A percentile compares a stretch with the other conserved stretches of the same genome.
Conservation (phyloP, 1,140 invertebrate genomes). For the Probaryconus sp. region DNA sequence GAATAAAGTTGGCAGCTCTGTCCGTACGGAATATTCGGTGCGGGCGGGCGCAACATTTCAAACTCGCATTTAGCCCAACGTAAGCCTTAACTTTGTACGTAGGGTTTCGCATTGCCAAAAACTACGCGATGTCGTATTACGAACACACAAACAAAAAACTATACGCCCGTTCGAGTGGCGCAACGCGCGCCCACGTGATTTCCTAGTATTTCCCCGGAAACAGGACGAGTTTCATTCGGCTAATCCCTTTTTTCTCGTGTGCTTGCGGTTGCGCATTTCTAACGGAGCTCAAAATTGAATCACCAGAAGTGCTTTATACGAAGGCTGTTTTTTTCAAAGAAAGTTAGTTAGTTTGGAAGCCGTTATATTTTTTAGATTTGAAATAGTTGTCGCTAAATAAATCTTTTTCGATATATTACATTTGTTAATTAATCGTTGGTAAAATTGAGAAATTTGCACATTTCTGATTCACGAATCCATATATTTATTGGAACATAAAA, state of each 20-base stretch:
- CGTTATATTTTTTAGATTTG: no score
- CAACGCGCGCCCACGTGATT: slow-evolving; percentile 38
- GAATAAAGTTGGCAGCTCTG: slow-evolving; percentile 69
- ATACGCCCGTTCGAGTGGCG: slow-evolving; percentile 43
- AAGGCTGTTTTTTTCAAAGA: no score
- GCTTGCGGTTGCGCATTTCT: slow-evolving; percentile 26
- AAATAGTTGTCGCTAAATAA: no score
- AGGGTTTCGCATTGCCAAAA: slow-evolving; percentile 60
- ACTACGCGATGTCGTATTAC: slow-evolving; percentile 49
- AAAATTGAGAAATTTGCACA: no score
- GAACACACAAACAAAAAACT: slow-evolving; percentile 58
- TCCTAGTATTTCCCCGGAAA: slow-evolving; percentile 33
- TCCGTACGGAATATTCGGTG: slow-evolving; percentile 30
- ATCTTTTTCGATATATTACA: no score
- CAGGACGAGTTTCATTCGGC: slow-evolving; percentile 38
- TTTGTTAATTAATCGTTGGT: no score
- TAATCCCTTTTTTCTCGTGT: slow-evolving; percentile 50
- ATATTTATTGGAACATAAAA: no score
- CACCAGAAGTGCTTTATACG: slow-evolving; percentile 31
- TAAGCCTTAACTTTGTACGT: slow-evolving; percentile 67
- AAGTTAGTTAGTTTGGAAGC: no score
- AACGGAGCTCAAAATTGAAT: slow-evolving; percentile 43
- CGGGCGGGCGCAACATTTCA: slow-evolving; percentile 8
- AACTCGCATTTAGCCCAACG: slow-evolving; percentile 65
- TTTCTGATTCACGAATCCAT: no score